Base-by-base conservation (phyloP, 2,113 vertebrate species). In the Otolemur garnettii region DNA sequence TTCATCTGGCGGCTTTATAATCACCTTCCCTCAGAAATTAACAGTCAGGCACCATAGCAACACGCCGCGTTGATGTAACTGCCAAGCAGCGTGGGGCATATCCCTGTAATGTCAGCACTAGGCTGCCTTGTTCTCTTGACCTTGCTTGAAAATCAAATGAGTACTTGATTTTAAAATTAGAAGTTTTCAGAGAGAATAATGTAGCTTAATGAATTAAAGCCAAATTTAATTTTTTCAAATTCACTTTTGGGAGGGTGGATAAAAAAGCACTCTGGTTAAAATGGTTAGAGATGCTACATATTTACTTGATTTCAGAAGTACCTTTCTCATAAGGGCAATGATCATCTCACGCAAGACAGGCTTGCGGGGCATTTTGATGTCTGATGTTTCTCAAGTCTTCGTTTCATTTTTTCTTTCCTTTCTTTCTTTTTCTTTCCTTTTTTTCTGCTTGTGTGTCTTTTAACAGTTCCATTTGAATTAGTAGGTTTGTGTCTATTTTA, bases 21-120 rank as follows among this genome's bases (percentile, higher is more conserved):
- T 98, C 98, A 98, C 98, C 98, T 98, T 98, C 98, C 97, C 98
- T 98, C 97, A 98, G 98, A 98, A 98, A 98, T 98, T 98, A 98
- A 98, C 98, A 97, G 97, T 97, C 98, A 96, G 98, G 97, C 94
- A 75, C 98, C 98, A 98, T 98, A 98, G 98, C 98, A 98, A 98
- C 98, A 95, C 91, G 96, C 97, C 98, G 95, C 98, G 84, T 91
- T 97, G 97, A 97, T 98, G 97, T 97, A 98, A 98, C 96, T 72
- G 89, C 87, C 14, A 97, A 97, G 96, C 92, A 89, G 97, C 85
- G 88, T 97, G 96, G 98, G 98, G 97, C 96, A 78, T 78, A 83
- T 97, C 95, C 21, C 97, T 98, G 97, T 98, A 98, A 98, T 98
- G 98, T 98, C 98, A 98, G 97, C 42, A 30, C 94, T 97, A 78